Evolutionary conservation across 2,797 vertebrate species (phyloP).

Genomic region (Gadopsis bispinosus): DNA sequence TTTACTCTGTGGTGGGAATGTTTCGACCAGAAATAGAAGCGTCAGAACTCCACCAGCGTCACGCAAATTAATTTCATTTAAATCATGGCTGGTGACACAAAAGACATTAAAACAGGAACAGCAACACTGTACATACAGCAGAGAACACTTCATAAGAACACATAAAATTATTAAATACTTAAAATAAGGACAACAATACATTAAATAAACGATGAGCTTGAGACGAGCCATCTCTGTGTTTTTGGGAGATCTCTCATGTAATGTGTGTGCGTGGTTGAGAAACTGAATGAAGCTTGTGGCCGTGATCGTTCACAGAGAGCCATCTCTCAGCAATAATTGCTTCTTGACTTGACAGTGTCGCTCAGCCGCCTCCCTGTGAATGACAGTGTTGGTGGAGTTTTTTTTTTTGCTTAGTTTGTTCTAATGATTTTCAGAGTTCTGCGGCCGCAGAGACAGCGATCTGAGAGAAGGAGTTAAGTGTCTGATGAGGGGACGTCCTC

Average conservation of each 20-base stretch:
- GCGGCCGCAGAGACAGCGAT: conserved; percentile 24
- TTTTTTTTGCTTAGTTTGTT: conserved; percentile 53
- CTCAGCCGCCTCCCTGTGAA: conserved; percentile 45
- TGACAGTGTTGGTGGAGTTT: conserved; percentile 39
- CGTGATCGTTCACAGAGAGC: conserved; percentile 56
- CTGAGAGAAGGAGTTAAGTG: conserved; percentile 26
- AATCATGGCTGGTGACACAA: conserved; percentile 33
- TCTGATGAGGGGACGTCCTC: conserved; percentile 38
- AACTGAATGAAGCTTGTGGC: conserved; percentile 59
- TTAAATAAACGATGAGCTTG: conserved; percentile 1
- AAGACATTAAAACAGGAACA: too few species aligned
- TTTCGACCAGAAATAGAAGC: conserved; percentile 38
- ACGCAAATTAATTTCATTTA: conserved; percentile 42
- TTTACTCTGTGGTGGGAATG: conserved; percentile 51
- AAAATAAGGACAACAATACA: too few species aligned
- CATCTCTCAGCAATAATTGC: conserved; percentile 65
- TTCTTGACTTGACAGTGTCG: conserved; percentile 68
- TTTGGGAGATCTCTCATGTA: conserved; percentile 43
- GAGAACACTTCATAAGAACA: too few species aligned
- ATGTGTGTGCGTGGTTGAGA: conserved; percentile 26
- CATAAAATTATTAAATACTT: too few species aligned
- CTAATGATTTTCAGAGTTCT: conserved; percentile 66
- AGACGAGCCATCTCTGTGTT: conserved; percentile 44
- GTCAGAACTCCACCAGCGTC: conserved; percentile 42
- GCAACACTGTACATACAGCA: too few species aligned